Base-by-base conservation (phyloP, 2,113 vertebrate genomes). In the Calidris pygmaea region DNA sequence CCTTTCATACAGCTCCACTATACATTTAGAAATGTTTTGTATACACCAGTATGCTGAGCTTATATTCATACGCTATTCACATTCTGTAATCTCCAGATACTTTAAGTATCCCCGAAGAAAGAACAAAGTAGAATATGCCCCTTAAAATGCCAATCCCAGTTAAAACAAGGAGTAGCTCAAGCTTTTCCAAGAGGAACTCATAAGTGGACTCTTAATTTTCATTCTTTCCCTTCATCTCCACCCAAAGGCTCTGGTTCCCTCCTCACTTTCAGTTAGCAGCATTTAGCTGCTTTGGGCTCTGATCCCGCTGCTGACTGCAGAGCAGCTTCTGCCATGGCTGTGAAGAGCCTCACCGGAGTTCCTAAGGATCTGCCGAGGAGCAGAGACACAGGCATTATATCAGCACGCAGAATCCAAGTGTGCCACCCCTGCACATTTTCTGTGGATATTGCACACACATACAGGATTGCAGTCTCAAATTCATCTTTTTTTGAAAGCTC, bases 401-500 rank as follows among this genome's bases (percentile, higher is more conserved):
- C 34, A 75, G 66, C 70, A 87, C 0, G 4, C 55, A 82, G 48
- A 92, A 84, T 21, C 35, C 60, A 90, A 56, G 39, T n/a, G 56
- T 45, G 39, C 34, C 3, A 0, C 53, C 58, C 35, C 26, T 62
- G 8, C n/a, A 70, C 1, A 0, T 27, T 50, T 93, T 63, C 48
- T 59, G 47, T 65, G 73, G n/a, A 60, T 55, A 58, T 45, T 89
- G 53, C 41, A 50, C 7, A 1, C 3, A 0, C 10, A 23, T 10
- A 21, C 26, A 62, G 74, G 59, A 82, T 20, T 47, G 73, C 76
- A 78, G 47, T 68, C 45, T 66, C 22, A 43, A 7, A n/a, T 70
- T 93, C 13, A 65, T 65, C 37, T 43, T 70, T 86, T 90, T 92
- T 72, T 73, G 73, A 90, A 95, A 85, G 70, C 18, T 87, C 48